Base-by-base conservation (phyloP, 2,797 vertebrate genomes). In the Sciaenops ocellatus region DNA sequence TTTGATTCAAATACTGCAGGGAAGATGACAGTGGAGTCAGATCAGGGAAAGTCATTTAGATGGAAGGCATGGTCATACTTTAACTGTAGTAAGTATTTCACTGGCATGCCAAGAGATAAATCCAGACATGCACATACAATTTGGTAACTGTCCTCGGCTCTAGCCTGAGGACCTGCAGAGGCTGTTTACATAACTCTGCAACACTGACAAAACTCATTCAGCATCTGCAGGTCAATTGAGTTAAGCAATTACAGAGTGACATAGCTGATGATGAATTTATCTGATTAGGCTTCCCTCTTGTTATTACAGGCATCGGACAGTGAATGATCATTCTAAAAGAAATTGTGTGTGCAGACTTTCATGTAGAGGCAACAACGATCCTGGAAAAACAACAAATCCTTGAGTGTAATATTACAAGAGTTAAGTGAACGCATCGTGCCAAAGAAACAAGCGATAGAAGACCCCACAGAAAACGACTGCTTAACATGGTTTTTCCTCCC, bases 401-500 rank as follows among this genome's bases (percentile, higher is more conserved):
- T 75, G 3, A 50, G 12, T 67, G 28, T 67, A 72, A 78, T 55
- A 61, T 67, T 62, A 69, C 60, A n/a, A 48, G 20, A 55, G 55
- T 77, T 70, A 55, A 76, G 42, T 67, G 63, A 84, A 76, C 0
- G 18, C 48, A 75, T 70, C n/a, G 38, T 8, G 12, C 41, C 13
- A 48, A 52, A 57, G 54, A 50, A 59, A 66, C 18, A 18, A 18
- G 38, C 8, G 1, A 73, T 5, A 76, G n/a, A 77, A 12, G 60
- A 85, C 67, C 79, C 17, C 60, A 66, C 73, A 67, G 79, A 86
- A 80, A 85, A 75, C 24, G 38, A 70, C 70, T 89, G 73, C 83
- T 80, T 71, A 88, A 92, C 63, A 86, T 87, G 82, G 87, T 55
- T 67, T 82, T 79, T 89, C 78, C 80, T 86, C 60, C 80, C 20